Evolutionary conservation across 2,113 vertebrate genomes (phyloP).

Genomic region (Poeciliopsis retropinna): DNA sequence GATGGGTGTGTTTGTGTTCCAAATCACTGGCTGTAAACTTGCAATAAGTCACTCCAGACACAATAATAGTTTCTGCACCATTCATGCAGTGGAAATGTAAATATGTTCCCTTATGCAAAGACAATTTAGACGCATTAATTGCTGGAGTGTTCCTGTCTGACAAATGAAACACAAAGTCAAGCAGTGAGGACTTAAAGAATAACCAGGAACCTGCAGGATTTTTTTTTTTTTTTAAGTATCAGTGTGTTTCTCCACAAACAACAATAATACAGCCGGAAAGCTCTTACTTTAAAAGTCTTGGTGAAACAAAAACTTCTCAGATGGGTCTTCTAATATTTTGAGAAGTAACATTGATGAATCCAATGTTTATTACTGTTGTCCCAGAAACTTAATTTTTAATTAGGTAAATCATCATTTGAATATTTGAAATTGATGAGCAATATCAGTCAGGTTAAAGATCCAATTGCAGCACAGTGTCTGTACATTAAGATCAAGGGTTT

Average conservation of each 20-base stretch:
- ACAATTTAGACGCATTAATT: slow-evolving; percentile 34
- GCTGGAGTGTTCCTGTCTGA: slow-evolving; percentile 33
- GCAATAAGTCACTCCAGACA: slow-evolving; percentile 60
- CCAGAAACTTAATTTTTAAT: background rate
- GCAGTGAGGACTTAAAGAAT: slow-evolving; percentile 9
- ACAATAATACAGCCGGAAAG: background rate
- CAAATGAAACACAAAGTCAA: slow-evolving; percentile 24
- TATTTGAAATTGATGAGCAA: background rate
- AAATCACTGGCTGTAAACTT: slow-evolving; percentile 49
- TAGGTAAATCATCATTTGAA: background rate
- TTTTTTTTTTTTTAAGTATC: background rate
- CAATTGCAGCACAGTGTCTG: background rate
- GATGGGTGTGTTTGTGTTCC: slow-evolving; percentile 39
- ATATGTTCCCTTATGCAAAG: slow-evolving; percentile 41
- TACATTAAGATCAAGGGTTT: background rate
- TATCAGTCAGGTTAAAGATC: background rate
- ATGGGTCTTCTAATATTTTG: background rate
- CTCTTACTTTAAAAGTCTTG: background rate
- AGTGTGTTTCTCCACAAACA: background rate
- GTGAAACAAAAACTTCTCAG: background rate
- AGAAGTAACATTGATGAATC: background rate
- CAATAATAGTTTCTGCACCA: slow-evolving; percentile 51
- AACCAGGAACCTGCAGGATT: background rate
- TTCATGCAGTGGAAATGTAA: slow-evolving; percentile 52
- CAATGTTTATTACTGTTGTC: background rate